Percentiles rank a stretch among this genome's conserved stretches.
Conservation (phyloP, 2,113 vertebrate genomes). For the Corapipo altera region DNA sequence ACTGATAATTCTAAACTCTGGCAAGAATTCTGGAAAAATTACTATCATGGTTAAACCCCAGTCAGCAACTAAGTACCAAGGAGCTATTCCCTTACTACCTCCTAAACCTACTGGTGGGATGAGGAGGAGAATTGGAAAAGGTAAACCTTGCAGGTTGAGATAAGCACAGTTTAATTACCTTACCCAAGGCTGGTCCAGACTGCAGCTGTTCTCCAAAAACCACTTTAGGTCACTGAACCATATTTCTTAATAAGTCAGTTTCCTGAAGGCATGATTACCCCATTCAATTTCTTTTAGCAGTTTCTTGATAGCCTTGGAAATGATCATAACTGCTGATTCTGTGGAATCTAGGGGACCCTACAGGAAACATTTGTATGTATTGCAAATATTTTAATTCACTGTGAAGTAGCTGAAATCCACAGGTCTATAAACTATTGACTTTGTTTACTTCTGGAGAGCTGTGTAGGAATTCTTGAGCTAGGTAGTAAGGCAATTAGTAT, state of each 20-base stretch:
- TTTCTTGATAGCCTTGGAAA: neutral
- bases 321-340: neutral
- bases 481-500: slow-evolving; percentile 34
- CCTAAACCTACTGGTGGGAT: neutral
- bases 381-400: neutral
- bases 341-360: neutral
- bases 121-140: neutral
- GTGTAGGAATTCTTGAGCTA: slow-evolving; percentile 47
- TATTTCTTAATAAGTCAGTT: neutral
- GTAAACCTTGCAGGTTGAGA: neutral
- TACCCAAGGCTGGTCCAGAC: neutral
- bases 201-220: neutral
- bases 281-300: neutral
- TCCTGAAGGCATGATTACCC: neutral
- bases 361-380: neutral
- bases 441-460: slow-evolving; percentile 1
- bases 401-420: slow-evolving; percentile 4
- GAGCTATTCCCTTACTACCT: neutral
- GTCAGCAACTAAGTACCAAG: neutral
- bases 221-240: neutral
- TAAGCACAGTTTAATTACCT: neutral
- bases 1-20: neutral
- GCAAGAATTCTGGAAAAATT: neutral
- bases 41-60: neutral
- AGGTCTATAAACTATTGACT: slow-evolving; percentile 25